Evolutionary conservation across 1,140 invertebrate species (phyloP), one percentile per base, ranked within the genome.

Genomic region (Atopsyche davidsoni): DNA sequence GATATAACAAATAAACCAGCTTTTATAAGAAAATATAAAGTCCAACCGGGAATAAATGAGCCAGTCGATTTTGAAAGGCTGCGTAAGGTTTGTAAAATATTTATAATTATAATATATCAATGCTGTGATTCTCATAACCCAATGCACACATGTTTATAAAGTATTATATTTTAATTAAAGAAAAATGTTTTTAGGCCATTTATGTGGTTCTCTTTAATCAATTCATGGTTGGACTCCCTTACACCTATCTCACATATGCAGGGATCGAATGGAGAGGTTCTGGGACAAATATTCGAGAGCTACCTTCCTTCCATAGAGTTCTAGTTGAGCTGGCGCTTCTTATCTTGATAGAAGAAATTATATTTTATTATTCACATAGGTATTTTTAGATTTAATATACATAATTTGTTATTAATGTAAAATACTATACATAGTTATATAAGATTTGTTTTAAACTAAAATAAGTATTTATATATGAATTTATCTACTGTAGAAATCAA

Each of bases 331-430:
- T 92, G 16, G 81, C 79, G 3, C 71, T 89, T 13, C 87, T 85
- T 65, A 83, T 88, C 54, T 64, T 92, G 16, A 78, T 86, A 51
- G 88, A 92, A 67, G 89, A 93, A 69, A 75, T 89, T 55, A 80
- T 79, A 51, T 92, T 94, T 68, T 93, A 92, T 66, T 93, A 93
- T 65, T 86, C 85, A 3, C 90, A 92, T 67, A 81, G 87, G 82
- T 84, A 72, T 31, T 3, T 3, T 24, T 2, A 23, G 11, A 3
- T 18, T 23, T 23, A 22, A 16, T 13, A 41, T 41, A 44, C 21
- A 38, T 23, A 39, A 21, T 22, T 45, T 10, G 16, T 41, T 34
- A 17, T 38, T 42, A 1, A 40, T 50, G 17, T 51, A 25, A 13
- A 34, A 47, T 52, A 14, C 14, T 39, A 25, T 38, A 35, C n/a